Evolutionary conservation across 92 coral and sea anemone genomes (phyloP).

Genomic region (Meandrina meandrites): DNA sequence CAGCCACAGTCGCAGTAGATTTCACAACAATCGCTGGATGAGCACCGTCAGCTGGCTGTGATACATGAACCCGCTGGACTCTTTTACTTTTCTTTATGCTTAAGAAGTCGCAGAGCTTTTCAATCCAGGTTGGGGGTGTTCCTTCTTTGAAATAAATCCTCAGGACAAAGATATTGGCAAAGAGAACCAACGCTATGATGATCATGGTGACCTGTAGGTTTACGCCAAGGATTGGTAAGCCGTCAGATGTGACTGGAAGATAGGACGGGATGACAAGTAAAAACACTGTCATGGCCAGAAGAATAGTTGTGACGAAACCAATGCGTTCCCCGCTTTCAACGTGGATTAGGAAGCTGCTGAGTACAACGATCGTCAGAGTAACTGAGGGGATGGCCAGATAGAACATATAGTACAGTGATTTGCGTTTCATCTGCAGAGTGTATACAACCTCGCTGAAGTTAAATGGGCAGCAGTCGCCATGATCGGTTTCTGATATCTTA

Average conservation of each 20-base stretch:
- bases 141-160: conserved; percentile 64
- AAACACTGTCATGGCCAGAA: conserved; percentile 84
- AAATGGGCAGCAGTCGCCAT: conserved; percentile 70
- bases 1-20: background rate
- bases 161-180: conserved; percentile 58
- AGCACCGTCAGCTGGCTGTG: background rate
- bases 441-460: conserved; percentile 49
- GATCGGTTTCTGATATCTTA: background rate
- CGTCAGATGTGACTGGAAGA: conserved; percentile 71
- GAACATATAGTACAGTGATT: conserved; percentile 61
- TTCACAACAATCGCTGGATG: background rate
- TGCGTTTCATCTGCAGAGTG: conserved; percentile 53
- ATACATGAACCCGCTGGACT: background rate
- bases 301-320: conserved; percentile 81
- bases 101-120: conserved; percentile 16
- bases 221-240: conserved; percentile 66
- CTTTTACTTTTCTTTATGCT: background rate
- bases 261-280: conserved; percentile 64
- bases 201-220: conserved; percentile 44
- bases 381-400: conserved; percentile 71
- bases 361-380: conserved; percentile 54
- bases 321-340: conserved; percentile 87
- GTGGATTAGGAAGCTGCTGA: conserved; percentile 76
- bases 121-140: conserved; percentile 34
- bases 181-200: conserved; percentile 48